Percentiles rank a stretch among this genome's conserved stretches.
Conservation (phyloP, 53 echinoderm and acorn worm species). For the Zoroaster sp. region DNA sequence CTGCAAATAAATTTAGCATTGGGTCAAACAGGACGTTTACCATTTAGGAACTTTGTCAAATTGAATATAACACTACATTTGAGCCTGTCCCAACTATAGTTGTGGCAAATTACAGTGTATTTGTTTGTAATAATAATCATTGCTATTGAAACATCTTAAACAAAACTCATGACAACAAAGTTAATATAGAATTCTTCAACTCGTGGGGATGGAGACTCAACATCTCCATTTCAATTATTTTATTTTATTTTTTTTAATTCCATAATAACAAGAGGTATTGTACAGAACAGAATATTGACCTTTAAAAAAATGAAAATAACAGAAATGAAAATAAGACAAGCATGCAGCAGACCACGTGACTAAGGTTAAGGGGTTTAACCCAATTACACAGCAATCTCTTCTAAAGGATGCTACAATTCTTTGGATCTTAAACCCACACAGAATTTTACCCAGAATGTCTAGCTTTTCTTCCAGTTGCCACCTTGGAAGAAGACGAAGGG, state of each 20-base stretch:
- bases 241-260: constrained; percentile 53
- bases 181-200: constrained; percentile 30
- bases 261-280: constrained; percentile 68
- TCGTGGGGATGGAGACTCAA: constrained; percentile 41
- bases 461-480: neutral
- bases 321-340: neutral
- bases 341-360: constrained; percentile 33
- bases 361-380: neutral
- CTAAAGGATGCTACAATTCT: constrained; percentile 3
- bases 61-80: too few species aligned
- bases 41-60: too few species aligned
- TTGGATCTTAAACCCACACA: constrained; percentile 39
- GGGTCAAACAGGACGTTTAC: too few species aligned
- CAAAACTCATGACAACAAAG: neutral
- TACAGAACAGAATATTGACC: constrained; percentile 63
- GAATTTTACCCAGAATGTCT: neutral
- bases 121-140: too few species aligned
- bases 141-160: too few species aligned
- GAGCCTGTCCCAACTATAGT: too few species aligned
- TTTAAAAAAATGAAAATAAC: constrained; percentile 14
- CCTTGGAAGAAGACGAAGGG: neutral
- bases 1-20: too few species aligned
- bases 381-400: constrained; percentile 49
- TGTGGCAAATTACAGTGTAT: too few species aligned
- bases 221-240: constrained; percentile 42